Evolutionary conservation across 2,113 vertebrate species (phyloP), one percentile per base, ranked within the genome.

Genomic region (Heterotilapia buettikoferi): DNA sequence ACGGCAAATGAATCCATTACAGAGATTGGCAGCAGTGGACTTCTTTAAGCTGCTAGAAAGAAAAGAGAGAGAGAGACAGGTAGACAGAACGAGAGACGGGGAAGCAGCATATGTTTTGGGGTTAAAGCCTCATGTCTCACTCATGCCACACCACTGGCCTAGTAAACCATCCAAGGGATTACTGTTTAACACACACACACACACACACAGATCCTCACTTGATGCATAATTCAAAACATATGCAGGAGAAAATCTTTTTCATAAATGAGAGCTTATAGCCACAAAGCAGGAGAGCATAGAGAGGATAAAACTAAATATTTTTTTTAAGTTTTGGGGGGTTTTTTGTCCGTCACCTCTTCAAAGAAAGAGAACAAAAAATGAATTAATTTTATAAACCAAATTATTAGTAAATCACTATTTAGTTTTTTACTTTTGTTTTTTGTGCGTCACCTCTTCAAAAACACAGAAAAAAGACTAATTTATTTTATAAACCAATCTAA

Each of bases 131-230:
- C 92, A 85, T 88, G 89, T 90, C 96, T 93, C 92, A 95, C 91
- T 92, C 90, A 93, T 92, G 94, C 93, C 95, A 95, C 43, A 95
- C 94, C 86, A 88, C 88, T 90, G 91, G 91, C 91, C 92, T 95
- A 89, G 85, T 92, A 93, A 89, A 93, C 71, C 92, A 92, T 96
- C 92, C 80, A 53, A 91, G 86, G 88, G 92, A 91, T 94, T 94
- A 93, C 90, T 91, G 94, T 57, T 45, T 73, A 84, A 82, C 83
- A 81, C 56, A 40, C 82, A 76, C 33, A 9, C 33, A 36, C 33
- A 13, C 12, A 18, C 4, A 45, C 3, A 6, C 1, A 40, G 33
- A 90, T 54, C 82, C 89, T 52, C 33, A 85, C 87, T 85, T 24
- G 90, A 88, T 82, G 90, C 87, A 83, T 96, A 92, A 95, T 94